Base-by-base conservation (phyloP, 2,797 vertebrate genomes). In the Molossus molossus region DNA sequence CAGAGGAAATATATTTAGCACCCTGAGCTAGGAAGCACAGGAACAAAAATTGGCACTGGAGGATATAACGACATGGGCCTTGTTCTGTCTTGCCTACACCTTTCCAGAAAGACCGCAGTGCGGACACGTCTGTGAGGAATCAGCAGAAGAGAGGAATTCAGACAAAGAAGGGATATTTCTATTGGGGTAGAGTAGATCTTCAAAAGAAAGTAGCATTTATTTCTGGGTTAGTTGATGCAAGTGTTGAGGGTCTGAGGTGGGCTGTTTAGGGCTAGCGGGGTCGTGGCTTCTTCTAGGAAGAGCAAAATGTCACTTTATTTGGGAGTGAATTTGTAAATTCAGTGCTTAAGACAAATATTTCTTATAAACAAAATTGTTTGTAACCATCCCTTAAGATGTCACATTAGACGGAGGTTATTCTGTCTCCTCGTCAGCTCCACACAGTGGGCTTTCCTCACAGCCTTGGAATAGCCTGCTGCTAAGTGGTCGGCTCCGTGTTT, bases 41-140 rank as follows among this genome's bases (percentile, higher is more conserved):
- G 82, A 85, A 48, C n/a, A 20, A 50, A 72, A 55, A 29, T 40
- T 7, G 29, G 20, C 83, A 40, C 25, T 9, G 73, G 67, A 88
- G 58, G 15, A 0, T 10, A 1, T 27, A 9, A 3, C 0, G 9
- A 29, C 25, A 1, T 18, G 29, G 14, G 11, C 9, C 0, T 50
- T 17, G 17, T 80, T 70, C 5, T 75, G 15, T 79, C 82, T 12
- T 29, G 25, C 72, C 58, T 40, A 25, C 27, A 27, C 3, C 2
- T 79, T 87, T 62, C 84, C 48, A 25, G 20, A 75, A 75, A 70
- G n/a, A 48, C 33, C 1, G 6, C 27, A 27, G 18, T 57, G 20
- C n/a, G 33, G 48, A 65, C 11, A 25, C 17, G 1, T 21, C 86
- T 64, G 3, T 73, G 76, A 58, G 69, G 33, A 5, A 53, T n/a